Conservation (phyloP, 2,888 invertebrate species). For the Thelaira solivaga region DNA sequence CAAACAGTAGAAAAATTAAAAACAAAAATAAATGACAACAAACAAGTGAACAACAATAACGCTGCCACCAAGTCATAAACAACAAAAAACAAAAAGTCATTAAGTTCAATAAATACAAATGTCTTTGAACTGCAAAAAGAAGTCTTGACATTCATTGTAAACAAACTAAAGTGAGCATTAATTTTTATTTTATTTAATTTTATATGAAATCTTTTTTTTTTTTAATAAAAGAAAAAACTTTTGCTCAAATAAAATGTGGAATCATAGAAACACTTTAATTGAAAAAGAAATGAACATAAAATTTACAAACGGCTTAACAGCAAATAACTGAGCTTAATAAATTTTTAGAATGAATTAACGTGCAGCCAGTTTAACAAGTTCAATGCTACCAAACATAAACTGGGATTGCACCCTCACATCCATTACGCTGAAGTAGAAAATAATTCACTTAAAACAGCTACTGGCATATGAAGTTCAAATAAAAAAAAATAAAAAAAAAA, state of each 20-base stretch:
- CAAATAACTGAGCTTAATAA: no score
- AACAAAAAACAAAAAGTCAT: slow-evolving; percentile 3
- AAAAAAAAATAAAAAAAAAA: slow-evolving; percentile 1
- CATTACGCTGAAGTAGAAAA: neutral
- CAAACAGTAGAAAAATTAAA: neutral
- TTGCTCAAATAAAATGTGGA: no score
- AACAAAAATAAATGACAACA: neutral
- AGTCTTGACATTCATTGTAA: slow-evolving; percentile 1
- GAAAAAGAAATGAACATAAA: neutral
- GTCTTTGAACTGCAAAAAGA: slow-evolving; percentile 21
- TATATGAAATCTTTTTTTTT: no score
- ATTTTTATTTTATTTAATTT: neutral
- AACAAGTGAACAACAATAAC: slow-evolving; percentile 34
- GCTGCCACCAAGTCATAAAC: slow-evolving; percentile 26
- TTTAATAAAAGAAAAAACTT: no score
- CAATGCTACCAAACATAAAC: slow-evolving; percentile 21
- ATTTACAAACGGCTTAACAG: neutral
- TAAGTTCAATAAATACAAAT: slow-evolving; percentile 30
- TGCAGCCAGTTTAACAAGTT: slow-evolving; percentile 40
- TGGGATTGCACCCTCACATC: slow-evolving; percentile 16
- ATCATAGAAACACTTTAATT: slow-evolving; percentile 12
- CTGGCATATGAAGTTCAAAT: slow-evolving; percentile 3
- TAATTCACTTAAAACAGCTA: neutral
- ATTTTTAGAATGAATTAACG: neutral
- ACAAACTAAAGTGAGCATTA: slow-evolving; percentile 2